phyloP scores from a whole-genome alignment of 2,888 invertebrate genomes.

The Drosophila parthenogenetica region DNA sequence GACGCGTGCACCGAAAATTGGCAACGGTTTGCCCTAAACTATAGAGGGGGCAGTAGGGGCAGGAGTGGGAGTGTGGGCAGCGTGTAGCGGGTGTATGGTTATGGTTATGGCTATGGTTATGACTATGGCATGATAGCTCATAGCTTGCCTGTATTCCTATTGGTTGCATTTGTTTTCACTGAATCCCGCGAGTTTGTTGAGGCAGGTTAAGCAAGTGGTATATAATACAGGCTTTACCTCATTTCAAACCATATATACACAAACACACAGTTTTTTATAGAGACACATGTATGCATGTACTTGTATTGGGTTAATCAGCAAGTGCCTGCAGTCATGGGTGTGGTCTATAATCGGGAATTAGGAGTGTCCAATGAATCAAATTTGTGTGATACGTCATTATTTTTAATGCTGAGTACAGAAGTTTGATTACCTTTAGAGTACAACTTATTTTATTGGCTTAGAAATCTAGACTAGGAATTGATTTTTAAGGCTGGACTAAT shows the following conservation, averaged over 20 bases:
- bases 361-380: conserved; percentile 4
- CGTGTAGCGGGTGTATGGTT: conserved; percentile 11
- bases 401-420: background rate
- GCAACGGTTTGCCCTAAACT: conserved; percentile 64
- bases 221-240: conserved; percentile 1
- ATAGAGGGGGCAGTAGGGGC: conserved; percentile 10
- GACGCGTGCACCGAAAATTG: conserved; percentile 76
- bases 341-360: conserved; percentile 38
- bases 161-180: conserved; percentile 74
- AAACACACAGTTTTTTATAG: background rate
- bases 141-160: conserved; percentile 62
- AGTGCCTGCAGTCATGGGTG: conserved; percentile 24
- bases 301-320: conserved; percentile 48
- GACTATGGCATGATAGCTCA: conserved; percentile 65
- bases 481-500: too few species aligned
- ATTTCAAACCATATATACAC: conserved; percentile 1
- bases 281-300: conserved; percentile 20
- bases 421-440: conserved; percentile 1
- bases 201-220: conserved; percentile 69
- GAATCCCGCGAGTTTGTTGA: conserved; percentile 54
- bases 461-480: background rate
- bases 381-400: background rate
- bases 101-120: conserved; percentile 63
- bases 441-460: too few species aligned
- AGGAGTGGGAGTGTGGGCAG: conserved; percentile 11